Evolutionary conservation across 2,888 invertebrate species (phyloP).

Genomic region (Callyntrura guangdongensis): DNA sequence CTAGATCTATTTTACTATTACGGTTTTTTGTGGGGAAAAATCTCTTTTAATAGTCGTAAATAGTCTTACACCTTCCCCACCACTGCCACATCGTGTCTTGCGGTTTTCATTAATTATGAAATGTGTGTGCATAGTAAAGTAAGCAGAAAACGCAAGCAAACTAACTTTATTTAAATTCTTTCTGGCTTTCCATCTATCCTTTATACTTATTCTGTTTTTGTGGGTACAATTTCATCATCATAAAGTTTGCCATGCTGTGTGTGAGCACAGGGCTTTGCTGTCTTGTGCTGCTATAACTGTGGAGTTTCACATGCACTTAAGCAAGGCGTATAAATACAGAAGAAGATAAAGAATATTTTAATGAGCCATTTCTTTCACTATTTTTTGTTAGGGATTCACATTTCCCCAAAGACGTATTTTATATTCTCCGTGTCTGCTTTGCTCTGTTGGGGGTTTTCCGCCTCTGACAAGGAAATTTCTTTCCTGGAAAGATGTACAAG

Average conservation of each 20-base stretch:
- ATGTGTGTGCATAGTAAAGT: constrained; percentile 13
- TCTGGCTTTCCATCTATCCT: background rate
- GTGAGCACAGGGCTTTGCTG: background rate
- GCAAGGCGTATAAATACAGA: too few relatives aligned
- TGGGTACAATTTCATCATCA: background rate
- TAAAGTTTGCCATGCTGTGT: background rate
- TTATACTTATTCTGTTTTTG: too few relatives aligned
- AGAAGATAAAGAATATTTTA: constrained; percentile 44
- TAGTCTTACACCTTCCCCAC: too few relatives aligned
- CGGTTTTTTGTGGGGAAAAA: too few relatives aligned
- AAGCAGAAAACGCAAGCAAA: background rate
- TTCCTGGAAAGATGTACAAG: background rate
- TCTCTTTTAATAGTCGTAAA: too few relatives aligned
- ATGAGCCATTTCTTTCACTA: constrained; percentile 57
- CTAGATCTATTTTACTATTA: background rate
- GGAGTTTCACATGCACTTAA: background rate
- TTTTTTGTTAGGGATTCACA: constrained; percentile 19
- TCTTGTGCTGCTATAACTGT: background rate
- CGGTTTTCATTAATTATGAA: constrained; percentile 42
- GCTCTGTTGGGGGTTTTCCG: background rate
- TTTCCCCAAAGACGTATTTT: constrained; percentile 44
- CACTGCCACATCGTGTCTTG: background rate
- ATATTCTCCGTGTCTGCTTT: background rate
- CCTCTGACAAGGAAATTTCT: too few relatives aligned
- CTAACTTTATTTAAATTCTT: background rate